Evolutionary conservation across 2,888 invertebrate species (phyloP), one percentile per base, ranked within the genome.

Genomic region (Shargacucullia verbasci): DNA sequence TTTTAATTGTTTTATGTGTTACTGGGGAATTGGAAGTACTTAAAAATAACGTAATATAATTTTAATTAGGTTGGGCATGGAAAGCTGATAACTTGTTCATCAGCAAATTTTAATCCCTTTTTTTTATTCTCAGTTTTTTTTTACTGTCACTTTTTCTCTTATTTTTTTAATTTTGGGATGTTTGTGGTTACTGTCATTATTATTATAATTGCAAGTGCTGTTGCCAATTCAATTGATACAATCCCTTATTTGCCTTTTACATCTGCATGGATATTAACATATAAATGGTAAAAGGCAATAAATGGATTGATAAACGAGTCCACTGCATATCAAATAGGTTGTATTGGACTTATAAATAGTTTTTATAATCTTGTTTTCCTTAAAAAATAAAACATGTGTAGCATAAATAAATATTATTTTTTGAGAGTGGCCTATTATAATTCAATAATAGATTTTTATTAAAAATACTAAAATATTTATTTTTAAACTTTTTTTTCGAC

Each of bases 231-330:
- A 37, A 14, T 0, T 9, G 10, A 10, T 14, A 13, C 37, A 27
- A n/a, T 27, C 25, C 5, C 6, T 41, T 31, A 11, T 13, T 35
- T 2, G 14, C 10, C 4, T 67, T 40, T 34, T 15, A 15, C 14
- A 29, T 13, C 11, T 14, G n/a, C 29, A 40, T 1, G 1, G 13
- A 14, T n/a, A 55, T 69, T 50, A 13, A 37, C 63, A 56, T 56
- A 47, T 25, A 49, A 48, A 68, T 68, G 15, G 7, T 38, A 47
- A 60, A 60, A 48, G 13, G 29, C 8, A 37, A 8, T 40, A 45
- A 52, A 49, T 15, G 10, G 8, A 31, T 69, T 4, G 8, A 37
- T 34, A 49, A 53, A 49, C 37, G 20, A 11, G 48, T 53, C 41
- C 37, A 5, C 37, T 54, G 39, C 47, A 44, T 48, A 33, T 39